Evolutionary conservation across 1,140 invertebrate species (phyloP), one percentile per base, ranked within the genome.

Genomic region (Papilio helenus): DNA sequence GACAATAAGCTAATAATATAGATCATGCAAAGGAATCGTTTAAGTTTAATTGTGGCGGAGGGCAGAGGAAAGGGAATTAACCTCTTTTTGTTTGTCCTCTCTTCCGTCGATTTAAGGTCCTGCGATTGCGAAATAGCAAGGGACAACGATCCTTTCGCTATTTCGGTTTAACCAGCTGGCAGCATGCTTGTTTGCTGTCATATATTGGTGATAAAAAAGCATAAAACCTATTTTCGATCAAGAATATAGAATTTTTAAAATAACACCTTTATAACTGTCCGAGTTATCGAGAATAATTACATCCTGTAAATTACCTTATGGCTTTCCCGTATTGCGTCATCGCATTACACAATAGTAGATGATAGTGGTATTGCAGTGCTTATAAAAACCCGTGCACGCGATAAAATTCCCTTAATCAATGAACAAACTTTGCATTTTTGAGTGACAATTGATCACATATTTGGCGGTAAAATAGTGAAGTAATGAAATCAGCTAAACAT

Each of bases 291-390:
- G 26, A 68, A 68, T 16, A 68, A 68, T 34, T 68, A 29, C 26
- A 29, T 68, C 16, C 26, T 68, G 61, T 34, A 65, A 65, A 68
- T 68, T 29, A 68, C 14, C 61, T 68, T 68, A 68, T 68, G 26
- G 61, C 61, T 68, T 68, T 29, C 61, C 61, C 61, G 26, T 68
- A 29, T 68, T 68, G 20, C 61, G 26, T 68, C 61, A 68, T 5
- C 12, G 14, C 26, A 68, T 34, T 68, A 68, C 26, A 34, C 61
- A 68, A 68, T 68, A 29, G 26, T 68, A 29, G 12, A 68, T 29
- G 61, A 68, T 14, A 29, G 14, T 29, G 20, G 3, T 65, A 16
- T n/a, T 65, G 61, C 23, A 65, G 23, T 29, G 61, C 4, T 68
- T 68, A 29, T 34, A 68, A 68, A 68, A 68, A 68, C 23, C 5